phyloP scores from a whole-genome alignment of 2,888 invertebrate genomes.

The Papilio elwesi region DNA sequence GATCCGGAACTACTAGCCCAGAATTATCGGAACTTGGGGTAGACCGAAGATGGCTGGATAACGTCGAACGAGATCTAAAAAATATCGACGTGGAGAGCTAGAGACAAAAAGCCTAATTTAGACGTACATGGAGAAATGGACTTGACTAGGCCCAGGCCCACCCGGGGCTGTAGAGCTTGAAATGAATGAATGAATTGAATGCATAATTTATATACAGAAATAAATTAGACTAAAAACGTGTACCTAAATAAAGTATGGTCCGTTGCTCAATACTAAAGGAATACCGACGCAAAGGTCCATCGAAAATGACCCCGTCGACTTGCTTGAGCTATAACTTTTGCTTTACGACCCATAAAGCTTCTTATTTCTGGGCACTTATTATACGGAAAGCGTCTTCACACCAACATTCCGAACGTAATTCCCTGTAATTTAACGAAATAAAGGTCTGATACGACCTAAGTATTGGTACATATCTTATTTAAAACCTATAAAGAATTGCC shows the following conservation, averaged over 20 bases:
- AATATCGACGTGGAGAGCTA: too few species aligned
- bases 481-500: conserved; percentile 7
- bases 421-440: conserved; percentile 38
- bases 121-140: too few species aligned
- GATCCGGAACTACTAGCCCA: too few species aligned
- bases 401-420: conserved; percentile 37
- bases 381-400: conserved; percentile 62
- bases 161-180: too few species aligned
- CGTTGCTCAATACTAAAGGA: conserved; percentile 22
- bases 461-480: conserved; percentile 28
- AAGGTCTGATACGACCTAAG: conserved; percentile 29
- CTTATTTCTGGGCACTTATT: conserved; percentile 70
- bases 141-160: too few species aligned
- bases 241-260: conserved; percentile 22
- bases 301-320: conserved; percentile 59
- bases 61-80: too few species aligned
- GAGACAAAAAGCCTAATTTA: too few species aligned
- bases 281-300: conserved; percentile 52
- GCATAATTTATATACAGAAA: not conserved
- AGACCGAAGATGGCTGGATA: too few species aligned
- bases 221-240: conserved; percentile 19
- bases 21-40: too few species aligned
- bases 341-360: conserved; percentile 74
- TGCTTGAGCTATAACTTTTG: conserved; percentile 66
- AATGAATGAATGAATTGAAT: too few species aligned